Base-by-base conservation (phyloP, 2,888 invertebrate species). In the Platerodrilus igneus region DNA sequence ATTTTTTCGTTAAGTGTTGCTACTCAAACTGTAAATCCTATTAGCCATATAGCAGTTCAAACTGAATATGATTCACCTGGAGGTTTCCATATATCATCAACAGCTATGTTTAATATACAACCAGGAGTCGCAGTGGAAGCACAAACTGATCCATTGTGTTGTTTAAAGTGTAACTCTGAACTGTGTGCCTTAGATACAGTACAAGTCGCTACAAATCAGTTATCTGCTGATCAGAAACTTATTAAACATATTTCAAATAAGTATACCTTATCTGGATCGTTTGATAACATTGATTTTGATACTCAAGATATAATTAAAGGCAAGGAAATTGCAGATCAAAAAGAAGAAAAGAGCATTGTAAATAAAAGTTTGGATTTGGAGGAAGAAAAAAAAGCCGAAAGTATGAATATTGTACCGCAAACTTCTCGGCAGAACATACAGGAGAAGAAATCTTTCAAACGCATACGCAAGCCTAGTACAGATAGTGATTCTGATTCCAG, bases 31-130 rank as follows among this genome's bases (percentile, higher is more conserved):
- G 10, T n/a, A 8, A 11, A 9, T 18, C 19, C 30, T 13, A n/a
- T n/a, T 10, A 1, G 6, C 2, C 13, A 37, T 7, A 25, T 36
- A 4, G 45, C 41, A 14, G 35, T 47, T 9, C 52, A 52, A 46
- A 52, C 52, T 10, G 46, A 51, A 4, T 35, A 2, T n/a, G 25
- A 37, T 18, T 25, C 38, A 13, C 35, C 40, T 6, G 31, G 36
- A 18, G 50, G 50, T 14, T 52, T 53, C 18, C 28, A 40, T 18
- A 51, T 52, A 26, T 49, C 52, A 4, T 45, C 52, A n/a, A 52
- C 31, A 3, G 50, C 45, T 19, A 45, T 39, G 28, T 53, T 50
- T 16, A 48, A 42, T 34, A 47, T 47, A 5, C 37, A 39, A 21
- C 22, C 26, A 7, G 15, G 33, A 26, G 15, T 22, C 9, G 38